A percentile compares a stretch with the other conserved stretches of the same genome.
Evolutionary conservation across 2,113 vertebrate species (phyloP).

Genomic region (Cebidichthys violaceus): DNA sequence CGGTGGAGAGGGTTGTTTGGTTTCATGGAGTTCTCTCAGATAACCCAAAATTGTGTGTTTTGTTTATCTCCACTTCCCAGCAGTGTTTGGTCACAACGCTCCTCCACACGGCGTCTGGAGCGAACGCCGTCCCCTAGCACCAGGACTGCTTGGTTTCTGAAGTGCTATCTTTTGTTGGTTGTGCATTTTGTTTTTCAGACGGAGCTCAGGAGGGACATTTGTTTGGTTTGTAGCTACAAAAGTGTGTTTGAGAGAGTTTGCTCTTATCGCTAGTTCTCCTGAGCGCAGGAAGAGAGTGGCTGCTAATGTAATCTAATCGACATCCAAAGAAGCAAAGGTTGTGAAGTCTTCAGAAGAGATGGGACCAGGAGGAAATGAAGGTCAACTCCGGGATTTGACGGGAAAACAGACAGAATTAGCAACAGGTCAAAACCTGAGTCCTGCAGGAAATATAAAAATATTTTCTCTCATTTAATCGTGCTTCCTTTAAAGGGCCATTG

Average conservation of each 20-base stretch:
- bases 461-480: not conserved
- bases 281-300: constrained; percentile 75
- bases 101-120: constrained; percentile 44
- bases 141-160: constrained; percentile 64
- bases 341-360: constrained; percentile 47
- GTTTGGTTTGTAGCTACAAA: constrained; percentile 66
- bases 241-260: constrained; percentile 64
- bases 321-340: constrained; percentile 52
- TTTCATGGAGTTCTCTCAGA: constrained; percentile 64
- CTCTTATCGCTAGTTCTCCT: constrained; percentile 73
- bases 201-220: constrained; percentile 63
- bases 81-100: constrained; percentile 62
- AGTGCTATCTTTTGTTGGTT: constrained; percentile 63
- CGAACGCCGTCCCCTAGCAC: constrained; percentile 36
- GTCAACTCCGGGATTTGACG: constrained; percentile 38
- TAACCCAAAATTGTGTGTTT: constrained; percentile 66
- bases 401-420: constrained; percentile 40
- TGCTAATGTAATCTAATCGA: constrained; percentile 73
- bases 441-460: constrained; percentile 34
- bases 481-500: not conserved
- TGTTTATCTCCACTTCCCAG: constrained; percentile 71
- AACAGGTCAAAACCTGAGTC: constrained; percentile 35
- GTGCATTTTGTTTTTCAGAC: constrained; percentile 66
- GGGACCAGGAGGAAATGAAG: constrained; percentile 46
- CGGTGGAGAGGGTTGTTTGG: constrained; percentile 64